These are phyloP conservation scores for Butorides virescens DNA, from an alignment of 2,113 vertebrate genomes.

Conservation along the genomic window DNA sequence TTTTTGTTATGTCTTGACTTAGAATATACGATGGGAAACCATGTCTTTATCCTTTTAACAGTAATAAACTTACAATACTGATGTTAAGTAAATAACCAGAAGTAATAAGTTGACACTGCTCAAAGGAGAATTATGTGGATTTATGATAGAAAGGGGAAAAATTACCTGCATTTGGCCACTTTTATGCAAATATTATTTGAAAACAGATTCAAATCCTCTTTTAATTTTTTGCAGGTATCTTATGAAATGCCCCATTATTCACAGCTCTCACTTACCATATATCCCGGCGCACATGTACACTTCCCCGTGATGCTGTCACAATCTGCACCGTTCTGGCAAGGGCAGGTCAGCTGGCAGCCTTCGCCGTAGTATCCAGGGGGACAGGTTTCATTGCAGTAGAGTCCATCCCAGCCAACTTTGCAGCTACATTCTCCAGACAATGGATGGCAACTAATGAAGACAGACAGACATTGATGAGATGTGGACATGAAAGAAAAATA, in stretches of 20 bases:
- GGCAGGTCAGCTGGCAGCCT: conserved; percentile 84
- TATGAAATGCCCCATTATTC: neutral
- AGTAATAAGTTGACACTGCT: neutral
- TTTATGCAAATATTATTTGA: neutral
- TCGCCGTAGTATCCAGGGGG: conserved; percentile 86
- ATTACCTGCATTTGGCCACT: neutral
- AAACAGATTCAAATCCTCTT: neutral
- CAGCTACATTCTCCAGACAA: conserved; percentile 94
- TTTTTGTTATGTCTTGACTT: conserved; percentile 42
- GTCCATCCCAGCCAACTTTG: conserved; percentile 90
- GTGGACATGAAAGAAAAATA: neutral
- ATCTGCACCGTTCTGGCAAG: conserved; percentile 90
- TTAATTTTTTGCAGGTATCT: neutral
- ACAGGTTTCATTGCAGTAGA: conserved; percentile 94
- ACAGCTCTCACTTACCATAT: conserved; percentile 78
- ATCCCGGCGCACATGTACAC: conserved; percentile 91
- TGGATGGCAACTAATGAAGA: conserved; percentile 87
- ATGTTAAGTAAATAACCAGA: neutral
- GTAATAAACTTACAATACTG: neutral
- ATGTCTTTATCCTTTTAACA: neutral
- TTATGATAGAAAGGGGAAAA: fast-evolving
- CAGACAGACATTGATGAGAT: neutral
- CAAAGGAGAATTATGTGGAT: neutral
- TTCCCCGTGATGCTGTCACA: conserved; percentile 88
- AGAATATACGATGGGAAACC: neutral